Evolutionary conservation across 2,113 vertebrate species (phyloP).

Genomic region (Paradisaea rubra): DNA sequence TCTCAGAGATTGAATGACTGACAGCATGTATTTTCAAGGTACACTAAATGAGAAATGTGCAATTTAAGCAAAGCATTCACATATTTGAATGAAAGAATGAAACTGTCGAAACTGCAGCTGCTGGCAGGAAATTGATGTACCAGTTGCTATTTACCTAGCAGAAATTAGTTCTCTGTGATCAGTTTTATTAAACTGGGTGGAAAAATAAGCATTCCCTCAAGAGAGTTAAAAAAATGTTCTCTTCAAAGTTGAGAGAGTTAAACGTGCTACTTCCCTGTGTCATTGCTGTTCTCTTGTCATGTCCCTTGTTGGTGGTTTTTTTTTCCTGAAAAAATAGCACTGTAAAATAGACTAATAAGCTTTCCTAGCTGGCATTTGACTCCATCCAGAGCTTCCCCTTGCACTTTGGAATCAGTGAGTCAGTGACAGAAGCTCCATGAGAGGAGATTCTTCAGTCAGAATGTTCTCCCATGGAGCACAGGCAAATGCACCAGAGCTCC

Average conservation of each 20-base stretch:
- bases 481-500: neutral
- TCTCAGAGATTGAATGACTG: neutral
- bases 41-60: slow-evolving; percentile 60
- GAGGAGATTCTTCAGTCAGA: neutral
- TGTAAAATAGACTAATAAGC: neutral
- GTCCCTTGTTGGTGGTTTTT: neutral
- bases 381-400: neutral
- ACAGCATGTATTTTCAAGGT: slow-evolving; percentile 52
- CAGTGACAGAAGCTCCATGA: neutral
- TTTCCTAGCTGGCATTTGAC: neutral
- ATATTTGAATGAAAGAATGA: slow-evolving; percentile 61
- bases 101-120: slow-evolving; percentile 44
- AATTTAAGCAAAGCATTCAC: slow-evolving; percentile 60
- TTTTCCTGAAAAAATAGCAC: neutral
- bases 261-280: neutral
- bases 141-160: slow-evolving; percentile 65
- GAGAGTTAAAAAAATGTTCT: neutral
- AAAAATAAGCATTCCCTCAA: neutral
- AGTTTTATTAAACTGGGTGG: slow-evolving; percentile 34
- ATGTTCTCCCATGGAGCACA: neutral
- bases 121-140: slow-evolving; percentile 68
- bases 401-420: neutral
- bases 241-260: neutral
- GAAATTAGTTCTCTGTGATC: slow-evolving; percentile 63
- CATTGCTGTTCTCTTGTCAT: neutral